These are phyloP conservation scores for Brenthis hecate DNA, from an alignment of 2,888 invertebrate species.

Conservation along the genomic window DNA sequence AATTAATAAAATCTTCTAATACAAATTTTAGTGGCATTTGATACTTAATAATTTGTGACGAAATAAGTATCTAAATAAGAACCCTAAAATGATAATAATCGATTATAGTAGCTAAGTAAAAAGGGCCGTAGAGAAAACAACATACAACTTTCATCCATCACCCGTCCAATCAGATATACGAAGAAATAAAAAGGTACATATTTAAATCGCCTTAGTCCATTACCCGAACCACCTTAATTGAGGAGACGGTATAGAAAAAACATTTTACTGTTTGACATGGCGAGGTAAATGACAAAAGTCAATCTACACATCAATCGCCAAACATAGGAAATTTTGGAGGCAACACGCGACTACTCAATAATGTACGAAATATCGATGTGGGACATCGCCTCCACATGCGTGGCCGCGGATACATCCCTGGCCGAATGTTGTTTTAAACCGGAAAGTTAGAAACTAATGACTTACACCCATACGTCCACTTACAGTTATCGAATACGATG, in stretches of 20 bases:
- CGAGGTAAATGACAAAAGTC: constrained; percentile 81
- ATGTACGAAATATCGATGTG: constrained; percentile 81
- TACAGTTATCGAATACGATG: not conserved
- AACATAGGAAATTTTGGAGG: constrained; percentile 81
- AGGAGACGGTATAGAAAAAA: constrained; percentile 75
- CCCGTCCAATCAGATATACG: constrained; percentile 71
- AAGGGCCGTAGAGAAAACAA: constrained; percentile 48
- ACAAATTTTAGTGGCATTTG: too few species aligned
- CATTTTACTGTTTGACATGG: constrained; percentile 79
- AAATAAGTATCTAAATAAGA: constrained; percentile 13
- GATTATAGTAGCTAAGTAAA: constrained; percentile 31
- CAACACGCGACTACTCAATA: constrained; percentile 80
- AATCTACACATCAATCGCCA: constrained; percentile 82
- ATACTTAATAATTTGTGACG: too few species aligned
- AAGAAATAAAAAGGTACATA: constrained; percentile 56
- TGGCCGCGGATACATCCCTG: constrained; percentile 57
- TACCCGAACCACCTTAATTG: constrained; percentile 72
- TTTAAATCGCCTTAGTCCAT: constrained; percentile 75
- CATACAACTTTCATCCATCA: constrained; percentile 71
- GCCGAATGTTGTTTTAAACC: constrained; percentile 51
- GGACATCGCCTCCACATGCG: constrained; percentile 70
- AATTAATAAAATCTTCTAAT: too few species aligned
- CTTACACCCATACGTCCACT: constrained; percentile 28
- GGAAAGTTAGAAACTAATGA: constrained; percentile 47
- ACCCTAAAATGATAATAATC: constrained; percentile 30